phyloP scores from a whole-genome alignment of 2,797 vertebrate genomes.

The Numenius phaeopus region DNA sequence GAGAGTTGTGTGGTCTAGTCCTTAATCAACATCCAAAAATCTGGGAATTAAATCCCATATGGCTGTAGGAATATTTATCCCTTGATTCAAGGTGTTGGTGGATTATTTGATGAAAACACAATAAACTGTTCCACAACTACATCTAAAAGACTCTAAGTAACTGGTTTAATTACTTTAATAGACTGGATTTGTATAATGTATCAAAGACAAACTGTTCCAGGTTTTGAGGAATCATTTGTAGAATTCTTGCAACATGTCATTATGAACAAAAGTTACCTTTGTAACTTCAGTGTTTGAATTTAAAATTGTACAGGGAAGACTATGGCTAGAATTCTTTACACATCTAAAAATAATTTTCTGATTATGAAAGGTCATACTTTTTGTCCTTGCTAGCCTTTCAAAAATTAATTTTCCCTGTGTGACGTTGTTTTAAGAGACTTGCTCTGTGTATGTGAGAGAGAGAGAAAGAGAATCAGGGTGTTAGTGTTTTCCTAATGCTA shows the following conservation, averaged over 20 bases:
- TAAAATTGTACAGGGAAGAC: neutral
- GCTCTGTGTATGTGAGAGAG: neutral
- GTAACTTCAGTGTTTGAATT: neutral
- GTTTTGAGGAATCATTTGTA: neutral
- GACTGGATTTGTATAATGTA: neutral
- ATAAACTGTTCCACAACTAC: neutral
- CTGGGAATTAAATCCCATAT: neutral
- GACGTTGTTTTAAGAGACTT: neutral
- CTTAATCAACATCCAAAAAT: neutral
- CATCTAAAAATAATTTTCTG: neutral
- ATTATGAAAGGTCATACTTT: neutral
- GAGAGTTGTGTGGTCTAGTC: neutral
- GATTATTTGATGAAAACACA: neutral
- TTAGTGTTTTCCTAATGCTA: neutral
- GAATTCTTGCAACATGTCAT: neutral
- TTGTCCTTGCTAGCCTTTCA: neutral
- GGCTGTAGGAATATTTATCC: neutral
- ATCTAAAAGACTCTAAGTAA: neutral
- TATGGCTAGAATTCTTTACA: neutral
- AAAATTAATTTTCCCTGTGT: neutral
- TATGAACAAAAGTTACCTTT: neutral
- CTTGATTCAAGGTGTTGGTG: neutral
- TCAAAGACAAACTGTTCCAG: neutral
- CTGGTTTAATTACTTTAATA: neutral
- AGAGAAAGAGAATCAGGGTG: neutral